Percentiles rank a stretch among this genome's conserved stretches.
These are phyloP conservation scores for Ascaphus truei DNA, from an alignment of 2,113 vertebrate species.

Conservation along the genomic window DNA sequence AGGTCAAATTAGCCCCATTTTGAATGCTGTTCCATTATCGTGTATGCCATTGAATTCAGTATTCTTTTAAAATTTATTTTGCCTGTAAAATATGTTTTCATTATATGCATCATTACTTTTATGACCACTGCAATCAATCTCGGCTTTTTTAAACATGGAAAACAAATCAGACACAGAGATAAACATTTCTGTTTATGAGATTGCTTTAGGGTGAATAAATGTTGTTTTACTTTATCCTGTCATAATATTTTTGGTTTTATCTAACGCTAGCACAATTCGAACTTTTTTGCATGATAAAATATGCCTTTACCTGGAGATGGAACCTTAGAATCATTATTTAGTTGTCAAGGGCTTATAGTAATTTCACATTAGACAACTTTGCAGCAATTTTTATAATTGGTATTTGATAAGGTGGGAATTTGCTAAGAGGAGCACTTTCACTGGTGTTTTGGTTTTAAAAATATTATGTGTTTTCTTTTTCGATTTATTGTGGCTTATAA, in stretches of 20 bases:
- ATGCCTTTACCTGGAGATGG: background rate
- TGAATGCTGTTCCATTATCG: constrained; percentile 63
- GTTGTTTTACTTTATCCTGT: constrained; percentile 50
- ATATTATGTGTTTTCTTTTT: too few relatives aligned
- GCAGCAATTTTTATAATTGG: too few relatives aligned
- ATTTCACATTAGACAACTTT: too few relatives aligned
- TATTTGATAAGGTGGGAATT: too few relatives aligned
- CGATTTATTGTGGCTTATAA: too few relatives aligned
- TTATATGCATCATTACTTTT: constrained; percentile 76
- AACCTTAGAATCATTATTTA: background rate
- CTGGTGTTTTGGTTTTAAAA: too few relatives aligned
- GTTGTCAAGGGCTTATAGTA: too few relatives aligned
- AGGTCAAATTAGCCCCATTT: constrained; percentile 56
- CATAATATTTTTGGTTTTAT: constrained; percentile 49
- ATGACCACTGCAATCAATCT: constrained; percentile 69
- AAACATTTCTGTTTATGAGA: constrained; percentile 67
- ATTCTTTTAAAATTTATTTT: constrained; percentile 67
- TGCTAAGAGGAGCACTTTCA: too few relatives aligned
- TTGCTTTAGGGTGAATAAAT: constrained; percentile 60
- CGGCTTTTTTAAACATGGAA: constrained; percentile 57
- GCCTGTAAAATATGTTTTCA: constrained; percentile 72
- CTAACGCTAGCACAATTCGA: background rate
- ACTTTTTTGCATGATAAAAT: background rate
- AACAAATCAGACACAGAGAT: constrained; percentile 67
- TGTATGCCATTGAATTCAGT: constrained; percentile 50